Percentiles rank a stretch among this genome's conserved stretches.
Evolutionary conservation across 2,113 vertebrate genomes (phyloP).

Genomic region (Illadopsis cleaveri): DNA sequence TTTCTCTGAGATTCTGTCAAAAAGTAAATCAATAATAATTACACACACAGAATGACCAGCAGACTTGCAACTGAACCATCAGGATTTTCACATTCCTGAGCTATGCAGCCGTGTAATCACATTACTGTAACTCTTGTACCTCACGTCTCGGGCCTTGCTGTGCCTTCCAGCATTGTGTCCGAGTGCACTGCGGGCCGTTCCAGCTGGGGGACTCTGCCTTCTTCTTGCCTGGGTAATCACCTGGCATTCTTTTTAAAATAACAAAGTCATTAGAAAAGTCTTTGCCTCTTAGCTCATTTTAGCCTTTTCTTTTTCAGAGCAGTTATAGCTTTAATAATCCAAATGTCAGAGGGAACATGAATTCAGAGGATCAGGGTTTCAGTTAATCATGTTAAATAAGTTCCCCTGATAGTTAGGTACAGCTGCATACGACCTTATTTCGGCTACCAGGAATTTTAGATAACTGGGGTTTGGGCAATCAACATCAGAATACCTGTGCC

Average conservation of each 20-base stretch:
- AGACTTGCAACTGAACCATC: slow-evolving; percentile 38
- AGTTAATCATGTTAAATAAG: slow-evolving; percentile 53
- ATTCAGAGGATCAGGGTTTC: slow-evolving; percentile 30
- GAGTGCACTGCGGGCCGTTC: rapidly evolving
- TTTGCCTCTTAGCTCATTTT: slow-evolving; percentile 22
- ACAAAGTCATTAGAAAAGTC: neutral
- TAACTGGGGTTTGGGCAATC: neutral
- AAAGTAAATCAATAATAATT: slow-evolving; percentile 65
- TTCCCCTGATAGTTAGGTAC: slow-evolving; percentile 20
- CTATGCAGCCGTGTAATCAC: slow-evolving; percentile 25
- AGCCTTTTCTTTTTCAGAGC: slow-evolving; percentile 30
- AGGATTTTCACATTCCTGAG: slow-evolving; percentile 32
- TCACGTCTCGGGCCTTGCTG: neutral
- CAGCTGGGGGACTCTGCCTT: neutral
- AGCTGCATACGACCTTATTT: neutral
- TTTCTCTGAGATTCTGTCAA: neutral
- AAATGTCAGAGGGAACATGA: slow-evolving; percentile 36
- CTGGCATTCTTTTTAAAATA: neutral
- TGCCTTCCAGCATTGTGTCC: neutral
- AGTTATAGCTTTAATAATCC: slow-evolving; percentile 40
- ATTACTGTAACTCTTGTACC: slow-evolving; percentile 1
- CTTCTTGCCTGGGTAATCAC: neutral
- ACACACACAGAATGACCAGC: slow-evolving; percentile 26
- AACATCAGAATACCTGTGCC: neutral
- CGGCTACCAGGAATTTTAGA: neutral